A percentile compares a stretch with the other conserved stretches of the same genome.
These are phyloP conservation scores for Platynereis dumerilii DNA, from an alignment of 2,888 invertebrate species.

Conservation along the genomic window DNA sequence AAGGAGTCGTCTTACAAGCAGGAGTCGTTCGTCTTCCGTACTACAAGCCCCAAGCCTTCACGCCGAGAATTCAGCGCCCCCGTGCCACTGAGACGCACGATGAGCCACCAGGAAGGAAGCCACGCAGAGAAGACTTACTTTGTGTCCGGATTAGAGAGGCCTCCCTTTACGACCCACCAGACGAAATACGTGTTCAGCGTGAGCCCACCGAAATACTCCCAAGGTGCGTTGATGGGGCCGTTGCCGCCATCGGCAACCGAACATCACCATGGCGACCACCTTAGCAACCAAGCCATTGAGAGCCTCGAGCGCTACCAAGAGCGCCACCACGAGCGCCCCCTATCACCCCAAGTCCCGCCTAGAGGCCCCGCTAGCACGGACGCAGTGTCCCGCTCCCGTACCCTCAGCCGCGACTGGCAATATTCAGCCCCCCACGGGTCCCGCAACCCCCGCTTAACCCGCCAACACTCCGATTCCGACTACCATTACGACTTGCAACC, in stretches of 20 bases:
- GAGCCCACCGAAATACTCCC: constrained; percentile 20
- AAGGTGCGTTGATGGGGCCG: constrained; percentile 15
- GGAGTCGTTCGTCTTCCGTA: constrained; percentile 1
- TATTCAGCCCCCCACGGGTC: neutral
- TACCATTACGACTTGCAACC: neutral
- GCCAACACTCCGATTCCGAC: neutral
- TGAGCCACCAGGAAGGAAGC: constrained; percentile 12
- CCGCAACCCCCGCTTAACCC: neutral
- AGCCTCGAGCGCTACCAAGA: no score
- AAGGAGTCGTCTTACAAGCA: constrained; percentile 1
- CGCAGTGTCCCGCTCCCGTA: constrained; percentile 30
- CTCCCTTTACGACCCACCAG: constrained; percentile 40
- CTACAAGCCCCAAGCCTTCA: constrained; percentile 9
- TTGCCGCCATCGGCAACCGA: constrained; percentile 23
- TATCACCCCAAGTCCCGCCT: constrained; percentile 35
- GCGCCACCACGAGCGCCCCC: constrained; percentile 32
- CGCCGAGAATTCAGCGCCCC: constrained; percentile 9
- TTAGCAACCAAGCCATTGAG: no score
- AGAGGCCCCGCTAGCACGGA: constrained; percentile 31
- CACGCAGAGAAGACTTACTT: constrained; percentile 33
- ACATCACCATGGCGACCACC: no score
- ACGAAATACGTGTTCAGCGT: constrained; percentile 39
- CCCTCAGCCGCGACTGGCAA: constrained; percentile 25
- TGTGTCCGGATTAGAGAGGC: constrained; percentile 38
- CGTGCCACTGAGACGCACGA: constrained; percentile 24